phyloP scores from a whole-genome alignment of 2,113 vertebrate genomes.

The Apistogramma diplotaenia region DNA sequence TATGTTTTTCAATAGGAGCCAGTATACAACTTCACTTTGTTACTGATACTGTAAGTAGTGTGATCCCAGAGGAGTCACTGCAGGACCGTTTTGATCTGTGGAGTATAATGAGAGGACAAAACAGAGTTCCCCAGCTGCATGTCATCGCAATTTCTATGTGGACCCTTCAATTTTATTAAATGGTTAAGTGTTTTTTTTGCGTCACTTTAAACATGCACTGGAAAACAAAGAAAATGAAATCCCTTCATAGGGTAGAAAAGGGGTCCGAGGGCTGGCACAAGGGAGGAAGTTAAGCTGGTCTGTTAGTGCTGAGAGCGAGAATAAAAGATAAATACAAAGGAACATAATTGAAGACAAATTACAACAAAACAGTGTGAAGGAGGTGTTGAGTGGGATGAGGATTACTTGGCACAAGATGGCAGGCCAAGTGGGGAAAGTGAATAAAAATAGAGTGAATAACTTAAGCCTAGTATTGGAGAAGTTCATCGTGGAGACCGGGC shows the following conservation, averaged over 20 bases:
- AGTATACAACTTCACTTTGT: constrained; percentile 11
- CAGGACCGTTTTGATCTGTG: constrained; percentile 12
- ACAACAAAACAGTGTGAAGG: constrained; percentile 54
- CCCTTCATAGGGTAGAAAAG: not conserved
- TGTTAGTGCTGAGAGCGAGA: constrained; percentile 23
- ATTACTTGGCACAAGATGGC: constrained; percentile 31
- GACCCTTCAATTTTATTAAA: constrained; percentile 14
- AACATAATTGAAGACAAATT: constrained; percentile 40
- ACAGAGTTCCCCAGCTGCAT: not conserved
- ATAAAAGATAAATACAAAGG: constrained; percentile 39
- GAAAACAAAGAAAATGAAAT: constrained; percentile 49
- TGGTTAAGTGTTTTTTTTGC: constrained; percentile 1
- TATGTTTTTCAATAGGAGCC: not conserved
- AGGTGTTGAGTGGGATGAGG: constrained; percentile 58
- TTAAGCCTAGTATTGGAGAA: constrained; percentile 26
- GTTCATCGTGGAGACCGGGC: constrained; percentile 20
- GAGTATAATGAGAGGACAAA: constrained; percentile 14
- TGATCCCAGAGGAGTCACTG: constrained; percentile 6
- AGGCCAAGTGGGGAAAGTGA: constrained; percentile 36
- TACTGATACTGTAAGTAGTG: not conserved
- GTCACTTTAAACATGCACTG: constrained; percentile 17
- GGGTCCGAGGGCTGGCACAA: not conserved
- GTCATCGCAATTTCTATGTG: constrained; percentile 7
- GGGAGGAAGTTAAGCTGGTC: constrained; percentile 24
- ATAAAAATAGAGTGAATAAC: constrained; percentile 44